Conservation (phyloP, 2,888 invertebrate genomes). For the Drosophila seclusa region DNA sequence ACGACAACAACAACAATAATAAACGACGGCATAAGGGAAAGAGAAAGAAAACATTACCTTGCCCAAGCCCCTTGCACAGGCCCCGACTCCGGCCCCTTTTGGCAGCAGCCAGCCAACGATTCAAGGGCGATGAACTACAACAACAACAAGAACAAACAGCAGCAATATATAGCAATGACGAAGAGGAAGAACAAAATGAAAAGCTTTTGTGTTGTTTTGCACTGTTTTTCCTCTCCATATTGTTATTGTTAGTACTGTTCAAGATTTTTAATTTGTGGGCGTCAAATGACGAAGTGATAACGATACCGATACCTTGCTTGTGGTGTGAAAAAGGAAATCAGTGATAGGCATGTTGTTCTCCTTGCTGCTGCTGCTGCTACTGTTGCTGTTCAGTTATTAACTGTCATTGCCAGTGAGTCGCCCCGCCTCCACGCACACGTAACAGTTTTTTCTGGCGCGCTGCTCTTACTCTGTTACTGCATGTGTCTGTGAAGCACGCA, state of each 20-base stretch:
- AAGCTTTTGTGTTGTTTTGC: constrained; percentile 40
- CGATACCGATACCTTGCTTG: constrained; percentile 41
- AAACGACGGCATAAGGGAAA: constrained; percentile 15
- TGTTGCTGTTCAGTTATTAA: constrained; percentile 28
- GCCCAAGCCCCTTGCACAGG: constrained; percentile 55
- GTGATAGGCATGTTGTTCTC: constrained; percentile 44
- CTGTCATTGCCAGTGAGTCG: constrained; percentile 49
- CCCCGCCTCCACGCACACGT: constrained; percentile 31
- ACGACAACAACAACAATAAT: constrained; percentile 27
- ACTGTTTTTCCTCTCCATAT: constrained; percentile 25
- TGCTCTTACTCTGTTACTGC: constrained; percentile 56
- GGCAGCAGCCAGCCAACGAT: constrained; percentile 53
- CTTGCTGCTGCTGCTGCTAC: constrained; percentile 17
- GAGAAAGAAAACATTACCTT: constrained; percentile 55
- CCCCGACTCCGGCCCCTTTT: constrained; percentile 58
- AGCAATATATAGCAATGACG: constrained; percentile 13
- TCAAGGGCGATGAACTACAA: constrained; percentile 76
- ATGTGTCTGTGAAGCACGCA: constrained; percentile 60
- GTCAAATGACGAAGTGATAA: constrained; percentile 57
- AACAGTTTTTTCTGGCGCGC: constrained; percentile 42
- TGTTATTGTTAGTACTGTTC: constrained; percentile 15
- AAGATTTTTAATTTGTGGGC: constrained; percentile 52
- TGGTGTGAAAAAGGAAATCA: constrained; percentile 50
- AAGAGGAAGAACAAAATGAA: constrained; percentile 49
- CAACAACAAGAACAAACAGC: constrained; percentile 31